Percentiles rank a stretch among this genome's conserved stretches.
These are phyloP conservation scores for Leistus spinibarbis DNA, from an alignment of 2,888 invertebrate genomes.

Conservation along the genomic window DNA sequence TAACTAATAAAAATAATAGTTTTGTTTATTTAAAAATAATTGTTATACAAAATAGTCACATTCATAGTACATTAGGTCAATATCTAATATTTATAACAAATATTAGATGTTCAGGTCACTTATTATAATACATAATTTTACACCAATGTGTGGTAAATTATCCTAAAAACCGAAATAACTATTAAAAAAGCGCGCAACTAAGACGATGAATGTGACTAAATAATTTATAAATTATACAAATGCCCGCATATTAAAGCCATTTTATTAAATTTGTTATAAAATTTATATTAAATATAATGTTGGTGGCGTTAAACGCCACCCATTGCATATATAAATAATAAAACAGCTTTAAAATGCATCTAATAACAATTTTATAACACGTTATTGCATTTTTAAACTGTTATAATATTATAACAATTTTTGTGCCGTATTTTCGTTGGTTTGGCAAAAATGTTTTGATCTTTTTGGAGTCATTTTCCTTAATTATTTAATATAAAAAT, in stretches of 20 bases:
- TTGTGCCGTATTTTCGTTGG: constrained; percentile 23
- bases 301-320: constrained; percentile 29
- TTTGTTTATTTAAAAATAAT: constrained; percentile 30
- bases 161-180: constrained; percentile 1
- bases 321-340: constrained; percentile 27
- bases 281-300: constrained; percentile 38
- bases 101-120: constrained; percentile 39
- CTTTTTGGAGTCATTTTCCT: constrained; percentile 24
- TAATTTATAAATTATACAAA: constrained; percentile 26
- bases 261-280: constrained; percentile 37
- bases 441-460: constrained; percentile 19
- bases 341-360: constrained; percentile 37
- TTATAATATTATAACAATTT: background rate
- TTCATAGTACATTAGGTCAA: constrained; percentile 30
- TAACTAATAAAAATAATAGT: constrained; percentile 25
- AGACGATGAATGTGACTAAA: constrained; percentile 37
- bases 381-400: constrained; percentile 35
- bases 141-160: constrained; percentile 35
- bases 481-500: constrained; percentile 26
- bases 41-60: constrained; percentile 33
- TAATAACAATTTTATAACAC: constrained; percentile 27
- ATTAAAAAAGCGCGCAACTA: background rate
- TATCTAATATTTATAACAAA: constrained; percentile 29
- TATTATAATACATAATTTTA: constrained; percentile 30
- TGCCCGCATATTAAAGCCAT: constrained; percentile 36